Evolutionary conservation across 2,797 vertebrate species (phyloP).

Genomic region (Limnodromus scolopaceus): DNA sequence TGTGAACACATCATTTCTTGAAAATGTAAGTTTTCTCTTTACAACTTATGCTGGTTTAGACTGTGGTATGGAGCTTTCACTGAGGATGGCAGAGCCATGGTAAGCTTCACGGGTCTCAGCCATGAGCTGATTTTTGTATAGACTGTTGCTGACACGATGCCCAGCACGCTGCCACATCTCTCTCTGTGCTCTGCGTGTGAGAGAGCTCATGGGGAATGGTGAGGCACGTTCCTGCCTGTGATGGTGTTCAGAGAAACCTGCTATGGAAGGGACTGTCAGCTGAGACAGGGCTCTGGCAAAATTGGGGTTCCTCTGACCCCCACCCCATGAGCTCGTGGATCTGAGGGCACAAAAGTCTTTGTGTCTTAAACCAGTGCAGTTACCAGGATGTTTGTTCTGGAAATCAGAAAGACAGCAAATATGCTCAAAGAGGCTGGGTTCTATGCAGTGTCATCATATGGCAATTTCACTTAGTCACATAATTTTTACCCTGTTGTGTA

Average conservation of each 20-base stretch:
- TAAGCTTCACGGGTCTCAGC: neutral
- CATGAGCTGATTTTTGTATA: neutral
- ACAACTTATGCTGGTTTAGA: neutral
- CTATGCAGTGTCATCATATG: fast-evolving
- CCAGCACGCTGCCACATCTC: neutral
- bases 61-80: neutral
- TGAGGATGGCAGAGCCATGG: neutral
- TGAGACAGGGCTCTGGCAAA: neutral
- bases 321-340: neutral
- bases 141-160: neutral
- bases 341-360: neutral
- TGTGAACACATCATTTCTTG: neutral
- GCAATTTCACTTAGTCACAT: neutral
- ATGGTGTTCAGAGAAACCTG: neutral
- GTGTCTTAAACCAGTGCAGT: fast-evolving
- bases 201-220: fast-evolving
- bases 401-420: neutral
- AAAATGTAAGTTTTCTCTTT: neutral
- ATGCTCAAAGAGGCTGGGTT: neutral
- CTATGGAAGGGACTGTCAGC: neutral
- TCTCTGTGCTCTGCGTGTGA: fast-evolving
- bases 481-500: neutral
- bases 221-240: neutral
- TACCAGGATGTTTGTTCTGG: neutral
- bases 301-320: neutral